Conservation (phyloP, 2,113 vertebrate species). For the Apistogramma diplotaenia region DNA sequence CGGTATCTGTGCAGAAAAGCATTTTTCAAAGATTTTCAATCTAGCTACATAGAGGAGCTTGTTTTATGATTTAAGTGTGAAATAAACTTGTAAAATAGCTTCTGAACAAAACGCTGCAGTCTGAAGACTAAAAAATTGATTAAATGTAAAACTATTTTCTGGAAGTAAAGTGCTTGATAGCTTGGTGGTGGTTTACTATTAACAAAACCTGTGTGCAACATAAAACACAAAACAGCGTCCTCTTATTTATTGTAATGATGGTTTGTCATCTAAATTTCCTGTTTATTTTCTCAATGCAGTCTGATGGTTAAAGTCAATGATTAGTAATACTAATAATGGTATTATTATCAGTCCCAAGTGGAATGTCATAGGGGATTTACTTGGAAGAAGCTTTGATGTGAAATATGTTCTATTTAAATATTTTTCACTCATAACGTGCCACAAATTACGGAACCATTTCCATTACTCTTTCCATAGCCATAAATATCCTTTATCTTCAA, state of each 20-base stretch:
- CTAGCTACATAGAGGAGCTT: background rate
- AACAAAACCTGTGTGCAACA: background rate
- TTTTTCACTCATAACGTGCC: background rate
- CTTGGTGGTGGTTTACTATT: background rate
- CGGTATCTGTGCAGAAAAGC: background rate
- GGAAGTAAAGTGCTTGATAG: background rate
- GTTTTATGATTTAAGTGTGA: background rate
- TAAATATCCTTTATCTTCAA: conserved; percentile 28
- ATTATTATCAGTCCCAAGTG: background rate
- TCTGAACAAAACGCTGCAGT: background rate
- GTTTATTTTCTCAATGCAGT: background rate
- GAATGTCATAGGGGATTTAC: background rate
- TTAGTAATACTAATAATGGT: background rate
- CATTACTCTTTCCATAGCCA: conserved; percentile 7
- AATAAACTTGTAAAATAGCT: background rate
- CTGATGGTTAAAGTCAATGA: background rate
- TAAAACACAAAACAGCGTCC: background rate
- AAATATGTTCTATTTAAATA: background rate
- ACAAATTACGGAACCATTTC: conserved; percentile 41
- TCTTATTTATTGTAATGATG: background rate
- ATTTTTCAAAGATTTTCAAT: background rate
- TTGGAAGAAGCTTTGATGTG: background rate
- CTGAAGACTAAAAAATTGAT: too few relatives aligned
- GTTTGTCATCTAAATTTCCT: background rate
- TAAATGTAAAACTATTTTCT: background rate